A percentile compares a stretch with the other conserved stretches of the same genome.
These are phyloP conservation scores for Silurus asotus DNA, from an alignment of 2,113 vertebrate species.

Conservation along the genomic window DNA sequence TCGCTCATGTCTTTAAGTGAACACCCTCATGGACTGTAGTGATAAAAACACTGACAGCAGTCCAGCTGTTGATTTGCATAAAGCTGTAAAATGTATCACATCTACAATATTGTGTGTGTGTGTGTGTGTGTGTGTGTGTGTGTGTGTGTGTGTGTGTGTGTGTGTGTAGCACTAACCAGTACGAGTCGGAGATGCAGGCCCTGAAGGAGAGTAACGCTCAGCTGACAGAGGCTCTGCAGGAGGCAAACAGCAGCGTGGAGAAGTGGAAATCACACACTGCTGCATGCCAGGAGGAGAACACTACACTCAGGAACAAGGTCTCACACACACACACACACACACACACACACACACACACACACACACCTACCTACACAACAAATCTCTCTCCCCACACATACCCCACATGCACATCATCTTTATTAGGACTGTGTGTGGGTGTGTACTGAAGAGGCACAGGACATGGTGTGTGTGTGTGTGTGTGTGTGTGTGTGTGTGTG, in stretches of 20 bases:
- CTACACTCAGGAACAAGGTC: constrained; percentile 83
- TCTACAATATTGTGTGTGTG: constrained; percentile 20
- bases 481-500: constrained; percentile 43
- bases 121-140: constrained; percentile 30
- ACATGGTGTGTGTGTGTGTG: background rate
- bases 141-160: constrained; percentile 42
- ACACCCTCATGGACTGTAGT: background rate
- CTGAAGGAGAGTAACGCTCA: constrained; percentile 88
- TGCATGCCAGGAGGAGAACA: constrained; percentile 87
- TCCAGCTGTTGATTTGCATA: background rate
- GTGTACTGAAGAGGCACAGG: constrained; percentile 5
- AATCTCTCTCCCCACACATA: background rate
- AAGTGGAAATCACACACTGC: constrained; percentile 91
- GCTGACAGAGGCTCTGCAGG: constrained; percentile 84
- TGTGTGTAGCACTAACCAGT: constrained; percentile 83
- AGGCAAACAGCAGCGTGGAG: constrained; percentile 86
- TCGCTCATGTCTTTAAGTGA: too few relatives aligned
- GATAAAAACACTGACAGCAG: background rate
- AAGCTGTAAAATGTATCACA: background rate
- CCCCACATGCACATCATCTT: background rate
- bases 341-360: constrained; percentile 16
- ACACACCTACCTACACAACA: too few relatives aligned
- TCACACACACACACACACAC: constrained; percentile 2
- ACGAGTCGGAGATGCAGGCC: constrained; percentile 91
- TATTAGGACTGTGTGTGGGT: constrained; percentile 7